Base-by-base conservation (phyloP, 1,140 invertebrate species). In the Drosophila orosa region DNA sequence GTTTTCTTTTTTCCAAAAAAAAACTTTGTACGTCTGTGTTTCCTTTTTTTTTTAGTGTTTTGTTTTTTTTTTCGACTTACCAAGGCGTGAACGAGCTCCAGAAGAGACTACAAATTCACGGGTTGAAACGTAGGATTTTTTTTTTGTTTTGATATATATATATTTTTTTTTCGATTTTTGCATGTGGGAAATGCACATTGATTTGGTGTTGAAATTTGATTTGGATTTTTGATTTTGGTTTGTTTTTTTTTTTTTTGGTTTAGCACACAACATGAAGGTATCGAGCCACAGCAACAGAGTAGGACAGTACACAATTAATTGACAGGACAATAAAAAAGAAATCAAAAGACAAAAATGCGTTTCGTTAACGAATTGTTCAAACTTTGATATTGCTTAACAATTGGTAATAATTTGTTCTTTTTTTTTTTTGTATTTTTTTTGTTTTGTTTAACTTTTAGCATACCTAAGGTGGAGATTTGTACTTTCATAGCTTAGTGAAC, bases 41-140 rank as follows among this genome's bases (percentile, higher is more conserved):
- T 72, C 65, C 48, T 69, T 84, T 72, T 62, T 69, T 66, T 66
- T 71, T 71, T 74, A n/a, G 59, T 42, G 69, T 72, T 67, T 52
- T 71, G 59, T 81, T 60, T 62, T 80, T 65, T 73, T 86, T 66
- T 90, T 87, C 19, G 68, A 86, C 97, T 97, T 98, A 98, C 97
- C 97, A 96, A 95, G 96, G 96, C 95, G 96, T 96, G 96, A 97
- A 97, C 95, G 96, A 97, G 95, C 96, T 97, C 97, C 97, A 98
- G 96, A 97, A 98, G 95, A 96, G 96, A 96, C 97, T 97, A 97
- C 94, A 94, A 84, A 62, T 90, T 90, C 89, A 84, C 80, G 61
- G 44, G 83, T 86, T 76, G 83, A 60, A 80, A 90, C 80, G 89
- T 84, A 74, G 77, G 72, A 74, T 72, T 82, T 85, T 80, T 72